These are phyloP conservation scores for Pyrgilauda ruficollis DNA, from an alignment of 2,113 vertebrate species.

Conservation along the genomic window DNA sequence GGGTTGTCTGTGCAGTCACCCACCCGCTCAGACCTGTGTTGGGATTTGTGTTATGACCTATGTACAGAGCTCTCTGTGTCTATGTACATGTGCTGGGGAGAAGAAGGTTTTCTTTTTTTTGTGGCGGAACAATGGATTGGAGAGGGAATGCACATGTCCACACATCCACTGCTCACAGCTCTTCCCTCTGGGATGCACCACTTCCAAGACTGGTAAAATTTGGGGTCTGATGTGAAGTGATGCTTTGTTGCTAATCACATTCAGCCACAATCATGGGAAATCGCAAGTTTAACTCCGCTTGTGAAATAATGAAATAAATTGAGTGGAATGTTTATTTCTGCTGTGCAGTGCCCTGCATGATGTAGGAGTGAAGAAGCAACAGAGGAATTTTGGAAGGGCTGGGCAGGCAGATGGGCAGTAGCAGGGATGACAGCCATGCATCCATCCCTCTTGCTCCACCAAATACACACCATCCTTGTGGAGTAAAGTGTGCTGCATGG, in stretches of 20 bases:
- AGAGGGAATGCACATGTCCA: not conserved
- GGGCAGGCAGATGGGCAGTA: not conserved
- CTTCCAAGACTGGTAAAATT: not conserved
- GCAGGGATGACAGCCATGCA: not conserved
- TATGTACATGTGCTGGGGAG: not conserved
- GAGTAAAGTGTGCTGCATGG: not conserved
- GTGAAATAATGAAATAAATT: conserved; percentile 20
- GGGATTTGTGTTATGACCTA: not conserved
- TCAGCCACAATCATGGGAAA: not conserved
- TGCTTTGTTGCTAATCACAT: not conserved
- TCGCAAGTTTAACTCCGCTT: not conserved
- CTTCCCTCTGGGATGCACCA: not conserved
- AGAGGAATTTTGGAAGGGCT: not conserved
- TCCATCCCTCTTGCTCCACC: not conserved
- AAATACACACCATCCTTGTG: rapidly evolving
- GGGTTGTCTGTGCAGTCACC: not conserved
- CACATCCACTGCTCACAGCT: rapidly evolving
- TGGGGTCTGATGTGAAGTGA: not conserved
- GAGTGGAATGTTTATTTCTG: not conserved
- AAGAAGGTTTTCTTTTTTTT: not conserved
- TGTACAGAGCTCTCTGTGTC: not conserved
- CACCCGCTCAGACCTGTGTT: rapidly evolving
- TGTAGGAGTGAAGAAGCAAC: not conserved
- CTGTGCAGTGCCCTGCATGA: rapidly evolving
- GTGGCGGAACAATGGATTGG: not conserved